Base-by-base conservation (phyloP, 2,888 invertebrate genomes). In the Onchidella celtica region DNA sequence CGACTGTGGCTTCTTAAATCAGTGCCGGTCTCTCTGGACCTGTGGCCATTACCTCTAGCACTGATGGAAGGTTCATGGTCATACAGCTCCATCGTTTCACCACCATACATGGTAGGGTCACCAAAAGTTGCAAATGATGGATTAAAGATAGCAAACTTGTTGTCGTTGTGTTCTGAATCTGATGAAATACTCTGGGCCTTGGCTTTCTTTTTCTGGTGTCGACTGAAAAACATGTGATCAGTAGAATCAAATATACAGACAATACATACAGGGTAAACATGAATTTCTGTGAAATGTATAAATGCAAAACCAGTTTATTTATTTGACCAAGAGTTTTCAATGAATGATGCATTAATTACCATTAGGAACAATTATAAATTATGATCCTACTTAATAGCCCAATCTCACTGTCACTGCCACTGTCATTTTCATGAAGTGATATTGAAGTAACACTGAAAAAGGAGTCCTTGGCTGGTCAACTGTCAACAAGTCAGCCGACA, bases 41-140 rank as follows among this genome's bases (percentile, higher is more conserved):
- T 11, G 47, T 17, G 47, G 17, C 47, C 47, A 47, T 47, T 47
- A 17, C 17, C 36, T 9, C n/a, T 36, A 34, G 6, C 6, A 36
- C 11, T 36, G 1, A 72, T 9, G 29, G 70, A 11, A 55, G 57
- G 21, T 17, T 36, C 61, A 27, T 38, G 47, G 17, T 36, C 29
- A 27, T 70, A 70, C 57, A 79, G n/a, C 3, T 69, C 70, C 47
- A 78, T 34, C 11, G 63, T 29, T n/a, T 79, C 78, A 24, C 57
- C 34, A 21, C 34, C n/a, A 36, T 61, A 70, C 78, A 70, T 69
- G 14, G 78, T 79, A 14, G 78, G 78, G 32, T 79, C 78, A 59
- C 32, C 47, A 38, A 11, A 29, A 1, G 55, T n/a, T 55, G 66
- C 47, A 36, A 29, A 6, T 32, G 76, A 32, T n/a, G 38, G 61